Conservation (phyloP, 2,797 vertebrate genomes). For the Ptychadena robeensis region DNA sequence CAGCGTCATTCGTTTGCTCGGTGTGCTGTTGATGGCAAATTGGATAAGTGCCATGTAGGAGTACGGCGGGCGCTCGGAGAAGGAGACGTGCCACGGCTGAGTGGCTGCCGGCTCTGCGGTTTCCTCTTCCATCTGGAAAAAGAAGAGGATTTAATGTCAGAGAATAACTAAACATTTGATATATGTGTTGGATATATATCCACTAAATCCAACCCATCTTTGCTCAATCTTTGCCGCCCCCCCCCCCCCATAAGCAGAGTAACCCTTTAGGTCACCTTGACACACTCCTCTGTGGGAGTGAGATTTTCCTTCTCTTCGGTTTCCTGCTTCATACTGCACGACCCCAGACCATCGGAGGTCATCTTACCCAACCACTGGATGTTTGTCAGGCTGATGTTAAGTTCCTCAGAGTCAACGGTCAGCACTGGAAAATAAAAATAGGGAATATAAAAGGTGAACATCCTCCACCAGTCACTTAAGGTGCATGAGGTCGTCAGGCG, state of each 20-base stretch:
- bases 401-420: slow-evolving; percentile 30
- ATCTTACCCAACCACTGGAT: slow-evolving; percentile 91
- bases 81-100: slow-evolving; percentile 69
- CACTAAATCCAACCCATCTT: too few species aligned
- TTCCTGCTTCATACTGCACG: slow-evolving; percentile 70
- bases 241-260: background rate
- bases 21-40: slow-evolving; percentile 94
- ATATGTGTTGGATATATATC: too few species aligned
- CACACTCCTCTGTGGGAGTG: slow-evolving; percentile 60
- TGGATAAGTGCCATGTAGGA: slow-evolving; percentile 99
- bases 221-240: too few species aligned
- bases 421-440: background rate
- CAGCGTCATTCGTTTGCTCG: slow-evolving; percentile 87
- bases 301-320: slow-evolving; percentile 79
- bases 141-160: background rate
- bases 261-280: slow-evolving; percentile 68
- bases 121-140: slow-evolving; percentile 67
- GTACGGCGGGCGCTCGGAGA: slow-evolving; percentile 87
- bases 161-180: too few species aligned
- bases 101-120: background rate
- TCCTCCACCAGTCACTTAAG: too few species aligned
- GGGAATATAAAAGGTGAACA: background rate
- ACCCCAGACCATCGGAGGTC: slow-evolving; percentile 74
- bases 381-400: slow-evolving; percentile 89
- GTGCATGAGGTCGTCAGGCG: too few species aligned